These are phyloP conservation scores for Cosmia trapezina DNA, from an alignment of 2,888 invertebrate species.

Conservation along the genomic window DNA sequence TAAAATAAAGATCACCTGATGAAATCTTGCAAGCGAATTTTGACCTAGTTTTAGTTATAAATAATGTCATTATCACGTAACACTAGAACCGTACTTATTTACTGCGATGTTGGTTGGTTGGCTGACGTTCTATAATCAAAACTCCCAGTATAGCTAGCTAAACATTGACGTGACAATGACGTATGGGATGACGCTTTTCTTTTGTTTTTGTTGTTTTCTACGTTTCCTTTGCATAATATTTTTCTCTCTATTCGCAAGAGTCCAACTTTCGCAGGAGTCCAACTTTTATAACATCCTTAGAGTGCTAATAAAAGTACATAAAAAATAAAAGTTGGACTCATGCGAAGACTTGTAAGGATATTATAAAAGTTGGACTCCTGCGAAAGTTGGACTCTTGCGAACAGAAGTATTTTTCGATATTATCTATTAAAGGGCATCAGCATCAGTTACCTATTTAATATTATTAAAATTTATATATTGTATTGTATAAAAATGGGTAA, in stretches of 20 bases:
- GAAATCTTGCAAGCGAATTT: constrained; percentile 15
- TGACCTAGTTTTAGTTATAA: constrained; percentile 9
- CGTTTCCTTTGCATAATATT: background rate
- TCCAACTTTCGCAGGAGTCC: too few species aligned
- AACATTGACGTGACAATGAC: constrained; percentile 1
- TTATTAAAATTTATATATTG: too few species aligned
- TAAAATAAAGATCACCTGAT: constrained; percentile 16
- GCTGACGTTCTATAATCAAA: constrained; percentile 1
- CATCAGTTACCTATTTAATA: too few species aligned
- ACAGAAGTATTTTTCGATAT: background rate
- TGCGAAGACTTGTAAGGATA: too few species aligned
- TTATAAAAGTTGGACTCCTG: too few species aligned
- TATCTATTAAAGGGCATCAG: too few species aligned
- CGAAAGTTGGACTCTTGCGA: too few species aligned
- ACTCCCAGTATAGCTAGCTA: background rate
- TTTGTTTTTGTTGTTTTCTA: constrained; percentile 8
- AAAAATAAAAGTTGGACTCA: too few species aligned
- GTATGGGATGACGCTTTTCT: background rate
- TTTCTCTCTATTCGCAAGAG: too few species aligned
- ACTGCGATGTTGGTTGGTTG: background rate
- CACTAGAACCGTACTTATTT: background rate
- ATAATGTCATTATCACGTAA: background rate
- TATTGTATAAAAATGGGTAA: background rate
- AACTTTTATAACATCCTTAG: too few species aligned
- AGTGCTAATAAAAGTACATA: too few species aligned